Conservation (phyloP, 2,113 vertebrate species). For the Sialia sialis region DNA sequence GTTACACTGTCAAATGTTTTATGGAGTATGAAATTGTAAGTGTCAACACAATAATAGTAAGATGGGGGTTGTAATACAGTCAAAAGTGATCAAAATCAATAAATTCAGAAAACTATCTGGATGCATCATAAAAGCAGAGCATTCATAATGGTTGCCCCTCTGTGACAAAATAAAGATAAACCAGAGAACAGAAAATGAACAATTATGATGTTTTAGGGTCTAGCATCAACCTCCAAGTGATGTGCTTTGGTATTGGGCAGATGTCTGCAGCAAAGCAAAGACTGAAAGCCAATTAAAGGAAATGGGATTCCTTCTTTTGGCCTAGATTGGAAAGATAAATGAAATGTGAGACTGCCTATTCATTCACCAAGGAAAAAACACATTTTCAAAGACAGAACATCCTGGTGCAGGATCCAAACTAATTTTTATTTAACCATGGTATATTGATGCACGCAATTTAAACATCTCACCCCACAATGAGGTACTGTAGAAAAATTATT, state of each 20-base stretch:
- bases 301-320: not conserved
- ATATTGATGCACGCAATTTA: not conserved
- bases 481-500: not conserved
- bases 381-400: not conserved
- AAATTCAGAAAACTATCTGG: not conserved
- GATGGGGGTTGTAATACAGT: not conserved
- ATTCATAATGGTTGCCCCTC: not conserved
- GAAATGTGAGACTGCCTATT: not conserved
- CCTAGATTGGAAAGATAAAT: not conserved
- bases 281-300: not conserved
- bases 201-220: not conserved
- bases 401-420: not conserved
- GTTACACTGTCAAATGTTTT: slow-evolving; percentile 12
- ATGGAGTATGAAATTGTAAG: slow-evolving; percentile 56
- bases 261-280: not conserved
- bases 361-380: not conserved
- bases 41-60: slow-evolving; percentile 1
- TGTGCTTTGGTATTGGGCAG: not conserved
- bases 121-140: not conserved
- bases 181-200: not conserved
- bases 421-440: not conserved
- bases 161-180: not conserved
- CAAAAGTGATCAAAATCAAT: slow-evolving; percentile 12
- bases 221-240: not conserved
- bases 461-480: not conserved